Base-by-base conservation (phyloP, 2,797 vertebrate species). In the Philypnodon macrostomus region DNA sequence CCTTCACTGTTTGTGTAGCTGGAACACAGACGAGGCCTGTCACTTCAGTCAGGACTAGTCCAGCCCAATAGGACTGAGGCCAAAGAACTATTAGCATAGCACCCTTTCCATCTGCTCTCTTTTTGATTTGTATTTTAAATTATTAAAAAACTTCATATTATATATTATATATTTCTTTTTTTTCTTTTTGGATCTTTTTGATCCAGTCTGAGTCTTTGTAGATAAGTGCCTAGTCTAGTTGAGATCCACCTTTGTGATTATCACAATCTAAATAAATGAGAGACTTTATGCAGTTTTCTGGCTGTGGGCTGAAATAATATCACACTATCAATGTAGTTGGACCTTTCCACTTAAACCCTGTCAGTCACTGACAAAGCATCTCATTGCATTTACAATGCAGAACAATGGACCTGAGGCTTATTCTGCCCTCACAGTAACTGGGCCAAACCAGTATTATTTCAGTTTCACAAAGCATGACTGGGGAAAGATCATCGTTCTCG, bases 1-100 rank as follows among this genome's bases (percentile, higher is more conserved):
- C 69, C 74, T 79, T 73, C 70, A 39, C 46, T 84, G 80, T 88
- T 87, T 83, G 73, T 80, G 67, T 87, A 81, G 83, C 79, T 84
- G 82, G 80, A 70, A 80, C 69, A 73, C 15, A 31, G 15, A 73
- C 56, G 55, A 29, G 53, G 52, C 24, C 26, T 54, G 75, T 57
- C 69, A 72, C 57, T 72, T 84, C 68, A 66, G 72, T 58, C 49
- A 26, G 35, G 65, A 67, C 31, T 47, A 63, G 48, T 58, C n/a
- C 64, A 58, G 53, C 51, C 58, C 71, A 55, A 42, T 56, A 52
- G 68, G 70, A 78, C 24, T 11, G 3, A 17, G 38, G 57, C 70
- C 63, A 63, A 66, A 42, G 51, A 58, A 38, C 26, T 9, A 7
- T 34, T 61, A 65, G 53, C 46, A 34, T n/a, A 14, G 8, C 31